These are phyloP conservation scores for Zeus faber DNA, from an alignment of 2,113 vertebrate species.

Conservation along the genomic window DNA sequence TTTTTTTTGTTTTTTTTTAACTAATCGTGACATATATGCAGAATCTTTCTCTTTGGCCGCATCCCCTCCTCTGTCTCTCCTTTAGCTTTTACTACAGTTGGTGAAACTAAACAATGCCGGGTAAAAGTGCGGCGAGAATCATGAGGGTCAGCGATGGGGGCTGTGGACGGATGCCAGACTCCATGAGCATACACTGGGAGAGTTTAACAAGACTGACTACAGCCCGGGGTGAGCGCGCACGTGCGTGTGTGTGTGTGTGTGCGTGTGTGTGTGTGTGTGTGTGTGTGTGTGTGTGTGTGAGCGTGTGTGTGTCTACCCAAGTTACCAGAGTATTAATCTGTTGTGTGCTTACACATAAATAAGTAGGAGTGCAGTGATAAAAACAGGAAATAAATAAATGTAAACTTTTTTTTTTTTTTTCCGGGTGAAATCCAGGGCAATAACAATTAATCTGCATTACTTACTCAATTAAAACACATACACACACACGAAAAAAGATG, in stretches of 20 bases:
- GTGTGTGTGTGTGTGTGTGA: slow-evolving; percentile 8
- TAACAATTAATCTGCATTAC: slow-evolving; percentile 78
- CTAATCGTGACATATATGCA: too few species aligned
- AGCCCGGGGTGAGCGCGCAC: slow-evolving; percentile 46
- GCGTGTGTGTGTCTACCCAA: background rate
- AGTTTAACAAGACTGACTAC: slow-evolving; percentile 73
- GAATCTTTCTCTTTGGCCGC: too few species aligned
- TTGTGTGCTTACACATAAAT: background rate
- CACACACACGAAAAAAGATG: too few species aligned
- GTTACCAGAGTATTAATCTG: background rate
- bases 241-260: slow-evolving; percentile 6
- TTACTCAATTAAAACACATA: slow-evolving; percentile 84
- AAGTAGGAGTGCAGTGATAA: slow-evolving; percentile 11
- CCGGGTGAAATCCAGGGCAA: slow-evolving; percentile 84
- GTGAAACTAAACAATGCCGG: too few species aligned
- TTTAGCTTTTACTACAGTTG: too few species aligned
- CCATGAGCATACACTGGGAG: slow-evolving; percentile 68
- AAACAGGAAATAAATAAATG: slow-evolving; percentile 29
- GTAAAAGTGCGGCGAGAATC: too few species aligned
- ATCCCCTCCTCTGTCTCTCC: too few species aligned
- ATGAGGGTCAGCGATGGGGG: slow-evolving; percentile 60
- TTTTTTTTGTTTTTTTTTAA: too few species aligned
- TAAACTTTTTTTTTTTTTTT: slow-evolving; percentile 46
- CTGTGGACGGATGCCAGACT: slow-evolving; percentile 66
- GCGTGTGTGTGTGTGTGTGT: slow-evolving; percentile 3